Evolutionary conservation across 2,797 vertebrate genomes (phyloP).

Genomic region (Fringilla coelebs): DNA sequence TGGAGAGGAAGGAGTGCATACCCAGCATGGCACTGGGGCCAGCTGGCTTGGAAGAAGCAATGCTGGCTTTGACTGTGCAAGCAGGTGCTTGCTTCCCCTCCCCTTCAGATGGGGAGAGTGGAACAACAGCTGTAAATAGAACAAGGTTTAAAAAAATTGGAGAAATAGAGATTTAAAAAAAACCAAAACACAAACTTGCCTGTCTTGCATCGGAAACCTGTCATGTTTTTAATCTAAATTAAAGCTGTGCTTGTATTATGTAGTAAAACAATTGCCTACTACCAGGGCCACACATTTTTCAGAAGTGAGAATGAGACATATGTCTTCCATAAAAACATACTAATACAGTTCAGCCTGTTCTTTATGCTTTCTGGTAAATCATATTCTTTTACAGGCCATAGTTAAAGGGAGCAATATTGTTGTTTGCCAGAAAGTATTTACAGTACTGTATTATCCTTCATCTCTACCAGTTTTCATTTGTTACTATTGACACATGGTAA

Average conservation of each 20-base stretch:
- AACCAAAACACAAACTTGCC: neutral
- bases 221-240: neutral
- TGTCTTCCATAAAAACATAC: slow-evolving; percentile 51
- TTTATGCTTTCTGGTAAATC: slow-evolving; percentile 40
- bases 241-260: neutral
- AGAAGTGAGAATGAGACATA: slow-evolving; percentile 50
- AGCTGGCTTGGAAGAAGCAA: slow-evolving; percentile 62
- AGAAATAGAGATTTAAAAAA: neutral
- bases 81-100: slow-evolving; percentile 67
- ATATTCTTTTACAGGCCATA: neutral
- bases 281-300: slow-evolving; percentile 20
- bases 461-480: slow-evolving; percentile 36
- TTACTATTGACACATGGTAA: slow-evolving; percentile 39
- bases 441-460: neutral
- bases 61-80: slow-evolving; percentile 56
- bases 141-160: neutral
- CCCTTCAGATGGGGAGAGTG: slow-evolving; percentile 35
- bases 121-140: slow-evolving; percentile 68
- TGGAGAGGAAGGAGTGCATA: slow-evolving; percentile 51
- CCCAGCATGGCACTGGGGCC: slow-evolving; percentile 23
- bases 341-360: slow-evolving; percentile 25
- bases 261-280: slow-evolving; percentile 44
- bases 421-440: slow-evolving; percentile 42
- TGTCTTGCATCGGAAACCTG: neutral
- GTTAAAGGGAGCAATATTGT: slow-evolving; percentile 17